Evolutionary conservation across 1,140 invertebrate species (phyloP), one percentile per base, ranked within the genome.

Genomic region (Drosophila pseudoananassae): DNA sequence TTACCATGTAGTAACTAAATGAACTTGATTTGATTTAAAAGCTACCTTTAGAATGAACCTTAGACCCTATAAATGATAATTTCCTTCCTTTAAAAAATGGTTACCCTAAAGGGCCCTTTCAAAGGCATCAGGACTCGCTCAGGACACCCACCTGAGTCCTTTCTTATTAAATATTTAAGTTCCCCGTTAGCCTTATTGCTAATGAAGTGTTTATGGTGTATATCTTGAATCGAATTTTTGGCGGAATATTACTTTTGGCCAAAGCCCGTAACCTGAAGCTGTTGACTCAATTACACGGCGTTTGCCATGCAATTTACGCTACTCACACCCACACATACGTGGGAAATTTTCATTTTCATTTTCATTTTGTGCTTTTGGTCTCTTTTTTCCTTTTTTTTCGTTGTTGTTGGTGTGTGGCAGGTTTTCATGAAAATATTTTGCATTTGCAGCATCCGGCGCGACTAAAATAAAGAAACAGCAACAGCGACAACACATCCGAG

Each of bases 391-490:
- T n/a, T 5, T 40, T 40, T 14, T 40, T 14, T n/a, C 6, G 12
- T 14, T 8, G 40, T 43, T 14, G n/a, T n/a, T 43, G 40, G 40
- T 15, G n/a, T 40, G 38, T 40, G 31, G 47, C 53, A 59, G 73
- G 59, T 87, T 88, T 87, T 88, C 66, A 88, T 49, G 38, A 63
- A 78, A 88, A 88, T 83, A 88, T 70, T 84, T 88, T 88, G 84
- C 83, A 88, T 88, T 88, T 88, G 79, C 83, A 88, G 83, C 83
- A 89, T 83, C 83, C 83, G 83, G 78, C 63, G 76, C 75, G 56
- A 79, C 36, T 31, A 29, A 29, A 23, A 31, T 14, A 54, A 14
- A 15, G 15, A 15, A 54, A 14, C 17, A 52, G 25, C 46, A 12
- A 17, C 29, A 63, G 60, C 46, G 10, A 17, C 43, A 70, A 64